These are phyloP conservation scores for Augiades crinisus DNA, from an alignment of 2,888 invertebrate species.

Conservation along the genomic window DNA sequence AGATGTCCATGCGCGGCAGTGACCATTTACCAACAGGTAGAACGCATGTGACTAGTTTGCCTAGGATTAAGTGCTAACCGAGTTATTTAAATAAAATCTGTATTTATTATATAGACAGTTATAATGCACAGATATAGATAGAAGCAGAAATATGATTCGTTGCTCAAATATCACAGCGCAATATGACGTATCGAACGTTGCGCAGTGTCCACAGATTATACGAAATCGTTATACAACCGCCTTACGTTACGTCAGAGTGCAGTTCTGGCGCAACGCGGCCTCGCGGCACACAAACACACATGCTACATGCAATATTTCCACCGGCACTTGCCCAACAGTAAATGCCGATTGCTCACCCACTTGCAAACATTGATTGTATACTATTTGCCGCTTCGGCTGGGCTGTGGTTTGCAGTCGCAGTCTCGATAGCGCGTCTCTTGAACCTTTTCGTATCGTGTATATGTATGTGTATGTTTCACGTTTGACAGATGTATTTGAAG, in stretches of 20 bases:
- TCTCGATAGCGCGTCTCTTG: too few relatives aligned
- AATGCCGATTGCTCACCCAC: slow-evolving; percentile 30
- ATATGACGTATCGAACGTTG: slow-evolving; percentile 24
- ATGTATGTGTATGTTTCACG: too few relatives aligned
- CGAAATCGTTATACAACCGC: slow-evolving; percentile 41
- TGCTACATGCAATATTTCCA: slow-evolving; percentile 38
- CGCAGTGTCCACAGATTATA: slow-evolving; percentile 29
- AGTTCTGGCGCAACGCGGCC: slow-evolving; percentile 46
- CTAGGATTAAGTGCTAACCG: too few relatives aligned
- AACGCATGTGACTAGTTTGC: too few relatives aligned
- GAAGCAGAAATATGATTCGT: background rate
- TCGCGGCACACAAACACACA: slow-evolving; percentile 68
- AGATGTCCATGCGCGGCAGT: too few relatives aligned
- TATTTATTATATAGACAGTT: too few relatives aligned
- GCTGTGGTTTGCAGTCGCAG: slow-evolving; percentile 6
- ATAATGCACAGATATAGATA: too few relatives aligned
- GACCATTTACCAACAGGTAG: too few relatives aligned
- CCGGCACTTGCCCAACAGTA: slow-evolving; percentile 24
- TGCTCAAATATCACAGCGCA: slow-evolving; percentile 8
- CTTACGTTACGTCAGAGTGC: slow-evolving; percentile 64
- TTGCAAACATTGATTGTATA: too few relatives aligned
- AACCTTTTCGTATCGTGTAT: too few relatives aligned
- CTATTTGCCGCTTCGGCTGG: background rate
- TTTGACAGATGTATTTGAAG: too few relatives aligned
- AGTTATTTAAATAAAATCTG: too few relatives aligned